Base-by-base conservation (phyloP, 2,888 invertebrate species). In the Tortricodes alternella region DNA sequence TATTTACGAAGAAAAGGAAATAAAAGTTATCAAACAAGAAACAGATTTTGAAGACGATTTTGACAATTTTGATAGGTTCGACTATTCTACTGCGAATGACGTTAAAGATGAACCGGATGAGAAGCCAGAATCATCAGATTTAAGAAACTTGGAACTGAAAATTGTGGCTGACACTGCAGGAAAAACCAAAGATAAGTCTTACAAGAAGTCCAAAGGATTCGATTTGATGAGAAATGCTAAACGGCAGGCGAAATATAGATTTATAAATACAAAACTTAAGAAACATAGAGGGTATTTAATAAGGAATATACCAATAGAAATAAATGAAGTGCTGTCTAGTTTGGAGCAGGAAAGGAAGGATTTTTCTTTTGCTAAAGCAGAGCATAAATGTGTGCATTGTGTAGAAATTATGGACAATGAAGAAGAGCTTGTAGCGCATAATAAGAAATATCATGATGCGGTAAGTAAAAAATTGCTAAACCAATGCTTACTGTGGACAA, bases 201-300 rank as follows among this genome's bases (percentile, higher is more conserved):
- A 15, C 3, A 34, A 21, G 8, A 46, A 46, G 34, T 21, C 34
- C 2, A 34, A 21, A 21, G 50, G 44, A 5, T 37, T 38, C 13
- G 38, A 55, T 8, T 15, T 32, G 7, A 50, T 44, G 7, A 23
- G 49, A 9, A 50, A 43, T 2, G 8, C 7, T 6, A 44, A 50
- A 23, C n/a, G 55, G 11, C 32, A 43, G 35, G 55, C 49, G 0
- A 56, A 56, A 16, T 56, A 50, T 9, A 50, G 56, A 44, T 56
- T 56, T 50, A 5, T 56, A 0, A 56, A 56, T 24, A 13, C 35
- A 3, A 50, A 56, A 2, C 9, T 50, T 0, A 43, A 8, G 13
- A 50, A 44, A n/a, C 56, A 56, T 6, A 56, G 56, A 32, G n/a
- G 5, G 0, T 16, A 29, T 7, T 18, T 56, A 11, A 8, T 56